A percentile compares a stretch with the other conserved stretches of the same genome.
phyloP scores from a whole-genome alignment of 2,888 invertebrate genomes.

The Orthosia cruda region DNA sequence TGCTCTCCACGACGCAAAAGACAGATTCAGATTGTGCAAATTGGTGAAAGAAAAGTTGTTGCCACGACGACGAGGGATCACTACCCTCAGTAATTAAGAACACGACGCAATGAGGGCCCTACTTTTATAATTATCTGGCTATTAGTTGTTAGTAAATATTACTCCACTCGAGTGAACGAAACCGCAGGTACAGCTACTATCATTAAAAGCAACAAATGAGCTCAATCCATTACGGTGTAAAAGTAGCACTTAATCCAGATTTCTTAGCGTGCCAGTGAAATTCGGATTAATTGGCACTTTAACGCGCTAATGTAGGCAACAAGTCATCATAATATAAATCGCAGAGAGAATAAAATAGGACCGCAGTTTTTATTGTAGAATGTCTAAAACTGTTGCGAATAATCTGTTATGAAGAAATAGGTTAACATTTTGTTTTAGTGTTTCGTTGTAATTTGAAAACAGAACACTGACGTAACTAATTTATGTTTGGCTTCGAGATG shows the following conservation, averaged over 20 bases:
- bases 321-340: slow-evolving; percentile 37
- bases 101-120: no score
- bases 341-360: slow-evolving; percentile 31
- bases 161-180: background rate
- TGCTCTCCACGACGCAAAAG: no score
- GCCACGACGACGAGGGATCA: no score
- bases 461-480: slow-evolving; percentile 28
- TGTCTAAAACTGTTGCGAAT: slow-evolving; percentile 35
- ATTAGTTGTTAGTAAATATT: background rate
- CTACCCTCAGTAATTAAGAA: no score
- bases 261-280: slow-evolving; percentile 50
- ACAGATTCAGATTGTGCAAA: no score
- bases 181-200: background rate
- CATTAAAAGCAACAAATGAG: slow-evolving; percentile 29
- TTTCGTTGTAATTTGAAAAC: slow-evolving; percentile 47
- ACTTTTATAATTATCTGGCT: background rate
- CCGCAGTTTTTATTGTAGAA: slow-evolving; percentile 41
- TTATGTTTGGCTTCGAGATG: slow-evolving; percentile 2
- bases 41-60: no score
- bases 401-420: slow-evolving; percentile 50
- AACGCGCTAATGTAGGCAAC: slow-evolving; percentile 44
- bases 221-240: slow-evolving; percentile 9
- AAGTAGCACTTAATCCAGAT: slow-evolving; percentile 31
- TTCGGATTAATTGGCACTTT: slow-evolving; percentile 51
- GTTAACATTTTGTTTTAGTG: slow-evolving; percentile 58